Evolutionary conservation across 1,140 invertebrate species (phyloP), one percentile per base, ranked within the genome.

Genomic region (Drosophila aff.): DNA sequence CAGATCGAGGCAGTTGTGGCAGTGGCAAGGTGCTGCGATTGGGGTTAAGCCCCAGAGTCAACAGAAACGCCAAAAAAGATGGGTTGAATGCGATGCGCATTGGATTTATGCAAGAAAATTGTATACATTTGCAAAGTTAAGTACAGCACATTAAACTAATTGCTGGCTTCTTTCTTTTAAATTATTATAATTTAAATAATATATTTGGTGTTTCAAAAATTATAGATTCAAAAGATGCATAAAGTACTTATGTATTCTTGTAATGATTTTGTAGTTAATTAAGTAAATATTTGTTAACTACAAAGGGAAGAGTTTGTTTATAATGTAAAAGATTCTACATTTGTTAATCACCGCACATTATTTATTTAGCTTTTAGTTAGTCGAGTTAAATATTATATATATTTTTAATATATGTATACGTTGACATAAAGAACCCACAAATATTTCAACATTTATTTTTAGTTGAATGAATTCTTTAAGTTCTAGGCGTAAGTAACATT

Each of bases 11-110:
- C 58, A 40, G 53, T 57, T 40, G 53, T 57, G 36, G 53, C 53
- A 69, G 43, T 58, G 74, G 73, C 62, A 69, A 61, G 75, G 75
- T 78, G 55, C 75, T 60, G 50, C 47, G 58, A 69, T 78, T 78
- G 75, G 75, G 73, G 57, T 78, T 59, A 77, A 77, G 41, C 64
- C 68, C 50, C 58, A 52, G 40, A 73, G 69, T 61, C 53, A 73
- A 44, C 67, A 50, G 33, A 36, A 72, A 60, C 10, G 3, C 62
- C 16, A 21, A 8, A 44, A 33, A 18, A 38, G 63, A 52, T 68
- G 63, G 36, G 36, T 26, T 40, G 23, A 57, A 21, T 40, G 53
- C 23, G 33, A n/a, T 50, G 21, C 9, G 31, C n/a, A 15, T 15
- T 31, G 1, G 16, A 13, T 26, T 74, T 74, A 74, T 73, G 67